These are phyloP conservation scores for Agrilus planipennis DNA, from an alignment of 1,140 invertebrate genomes.

Conservation along the genomic window DNA sequence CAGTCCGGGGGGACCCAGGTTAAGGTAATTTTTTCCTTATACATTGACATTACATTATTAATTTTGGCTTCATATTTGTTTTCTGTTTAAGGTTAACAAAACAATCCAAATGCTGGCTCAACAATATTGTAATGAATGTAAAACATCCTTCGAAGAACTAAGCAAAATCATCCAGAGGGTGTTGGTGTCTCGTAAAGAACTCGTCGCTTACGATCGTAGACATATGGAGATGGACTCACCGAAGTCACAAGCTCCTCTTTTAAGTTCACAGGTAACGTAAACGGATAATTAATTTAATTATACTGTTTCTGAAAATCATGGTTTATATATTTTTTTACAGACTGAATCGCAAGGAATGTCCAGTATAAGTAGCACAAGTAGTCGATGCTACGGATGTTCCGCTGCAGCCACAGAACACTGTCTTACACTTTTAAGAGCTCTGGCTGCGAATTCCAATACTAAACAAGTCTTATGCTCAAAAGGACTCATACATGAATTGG, in stretches of 20 bases:
- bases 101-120: constrained; percentile 81
- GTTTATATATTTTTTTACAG: not conserved
- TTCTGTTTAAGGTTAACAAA: constrained; percentile 56
- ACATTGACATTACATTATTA: constrained; percentile 1
- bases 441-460: constrained; percentile 71
- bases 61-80: not conserved
- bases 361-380: constrained; percentile 18
- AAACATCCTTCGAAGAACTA: constrained; percentile 88
- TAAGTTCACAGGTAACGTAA: constrained; percentile 9
- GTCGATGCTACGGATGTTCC: constrained; percentile 75
- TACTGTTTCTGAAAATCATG: not conserved
- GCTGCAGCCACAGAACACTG: constrained; percentile 85
- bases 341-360: not conserved
- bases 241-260: constrained; percentile 18
- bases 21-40: constrained; percentile 6
- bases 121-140: constrained; percentile 91
- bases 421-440: constrained; percentile 79
- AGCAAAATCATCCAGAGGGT: constrained; percentile 89
- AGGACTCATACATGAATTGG: constrained; percentile 79
- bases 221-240: constrained; percentile 43
- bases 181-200: constrained; percentile 50
- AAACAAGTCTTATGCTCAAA: constrained; percentile 70
- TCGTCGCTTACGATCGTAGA: constrained; percentile 84
- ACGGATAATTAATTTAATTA: not conserved
- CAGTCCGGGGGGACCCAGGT: constrained; percentile 28